phyloP scores from a whole-genome alignment of 2,113 vertebrate species.

The Raja brachyura region DNA sequence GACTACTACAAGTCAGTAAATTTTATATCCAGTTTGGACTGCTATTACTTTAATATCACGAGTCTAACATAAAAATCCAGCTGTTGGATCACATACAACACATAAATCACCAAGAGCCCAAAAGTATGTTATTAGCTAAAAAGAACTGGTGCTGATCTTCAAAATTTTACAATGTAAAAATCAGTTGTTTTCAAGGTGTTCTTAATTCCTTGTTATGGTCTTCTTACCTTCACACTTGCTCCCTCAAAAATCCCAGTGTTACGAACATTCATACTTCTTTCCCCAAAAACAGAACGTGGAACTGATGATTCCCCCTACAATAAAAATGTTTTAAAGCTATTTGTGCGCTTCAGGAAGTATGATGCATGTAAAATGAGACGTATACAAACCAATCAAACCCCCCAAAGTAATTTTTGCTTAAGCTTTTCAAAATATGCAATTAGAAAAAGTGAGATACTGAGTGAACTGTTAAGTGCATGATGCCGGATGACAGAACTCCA shows the following conservation, averaged over 20 bases:
- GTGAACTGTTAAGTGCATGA: neutral
- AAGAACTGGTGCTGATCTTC: neutral
- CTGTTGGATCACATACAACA: neutral
- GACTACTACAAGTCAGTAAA: neutral
- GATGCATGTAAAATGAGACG: neutral
- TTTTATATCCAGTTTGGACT: neutral
- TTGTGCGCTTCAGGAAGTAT: neutral
- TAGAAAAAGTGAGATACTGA: neutral
- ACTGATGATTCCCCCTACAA: slow-evolving; percentile 70
- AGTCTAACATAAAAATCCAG: neutral
- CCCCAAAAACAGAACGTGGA: slow-evolving; percentile 84
- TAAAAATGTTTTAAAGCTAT: slow-evolving; percentile 35
- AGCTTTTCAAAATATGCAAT: neutral
- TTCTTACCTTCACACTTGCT: slow-evolving; percentile 63
- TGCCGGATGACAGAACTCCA: neutral
- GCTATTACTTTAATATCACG: neutral
- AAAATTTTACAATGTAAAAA: neutral
- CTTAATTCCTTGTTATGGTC: neutral
- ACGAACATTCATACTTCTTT: slow-evolving; percentile 81
- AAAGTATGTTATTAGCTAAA: neutral
- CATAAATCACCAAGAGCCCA: neutral
- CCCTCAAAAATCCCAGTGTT: slow-evolving; percentile 61
- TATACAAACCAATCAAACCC: neutral
- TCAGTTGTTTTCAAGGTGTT: neutral
- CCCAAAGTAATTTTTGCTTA: neutral